Conservation (phyloP, 1,140 invertebrate genomes). For the Papilio helenus region DNA sequence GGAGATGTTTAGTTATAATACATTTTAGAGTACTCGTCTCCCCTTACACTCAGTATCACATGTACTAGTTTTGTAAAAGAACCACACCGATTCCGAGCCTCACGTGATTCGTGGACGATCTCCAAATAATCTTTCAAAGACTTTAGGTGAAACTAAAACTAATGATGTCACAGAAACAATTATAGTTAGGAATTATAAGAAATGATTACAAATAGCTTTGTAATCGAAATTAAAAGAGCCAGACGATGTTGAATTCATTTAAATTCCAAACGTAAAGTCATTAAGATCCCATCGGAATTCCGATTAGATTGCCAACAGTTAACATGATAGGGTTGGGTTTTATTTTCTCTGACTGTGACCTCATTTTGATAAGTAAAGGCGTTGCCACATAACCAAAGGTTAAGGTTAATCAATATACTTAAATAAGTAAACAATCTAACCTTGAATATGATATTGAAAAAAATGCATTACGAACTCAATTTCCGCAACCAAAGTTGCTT, state of each 20-base stretch:
- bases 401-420: background rate
- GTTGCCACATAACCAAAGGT: background rate
- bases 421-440: background rate
- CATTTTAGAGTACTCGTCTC: too few relatives aligned
- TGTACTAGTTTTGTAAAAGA: too few relatives aligned
- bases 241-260: slow-evolving; percentile 14
- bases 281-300: slow-evolving; percentile 19
- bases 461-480: too few relatives aligned
- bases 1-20: too few relatives aligned
- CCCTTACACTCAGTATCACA: too few relatives aligned
- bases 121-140: too few relatives aligned
- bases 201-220: slow-evolving; percentile 19
- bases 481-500: too few relatives aligned
- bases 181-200: background rate
- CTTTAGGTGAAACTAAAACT: background rate
- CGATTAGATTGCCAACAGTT: slow-evolving; percentile 26
- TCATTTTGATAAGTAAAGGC: slow-evolving; percentile 10
- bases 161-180: background rate
- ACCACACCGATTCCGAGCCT: too few relatives aligned
- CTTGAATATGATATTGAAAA: background rate
- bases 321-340: slow-evolving; percentile 25
- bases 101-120: too few relatives aligned
- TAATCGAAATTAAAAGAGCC: slow-evolving; percentile 16
- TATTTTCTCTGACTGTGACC: slow-evolving; percentile 10
- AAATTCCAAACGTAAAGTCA: slow-evolving; percentile 19